Percentiles rank a stretch among this genome's conserved stretches.
Evolutionary conservation across 2,113 vertebrate species (phyloP).

Genomic region (Morone saxatilis): DNA sequence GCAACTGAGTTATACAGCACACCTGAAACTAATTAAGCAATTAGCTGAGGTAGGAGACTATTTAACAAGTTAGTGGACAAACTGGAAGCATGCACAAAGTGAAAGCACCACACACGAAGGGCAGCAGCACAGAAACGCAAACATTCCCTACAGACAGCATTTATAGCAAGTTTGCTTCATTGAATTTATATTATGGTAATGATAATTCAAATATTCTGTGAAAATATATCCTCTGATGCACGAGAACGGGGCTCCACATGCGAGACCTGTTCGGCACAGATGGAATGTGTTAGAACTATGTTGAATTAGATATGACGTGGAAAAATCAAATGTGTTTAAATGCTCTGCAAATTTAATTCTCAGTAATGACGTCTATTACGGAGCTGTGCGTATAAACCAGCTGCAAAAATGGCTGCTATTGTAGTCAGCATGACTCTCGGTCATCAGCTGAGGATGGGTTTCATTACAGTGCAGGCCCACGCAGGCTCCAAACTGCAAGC

Average conservation of each 20-base stretch:
- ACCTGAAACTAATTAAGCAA: slow-evolving; percentile 56
- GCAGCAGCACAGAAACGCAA: background rate
- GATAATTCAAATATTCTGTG: background rate
- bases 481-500: slow-evolving; percentile 26
- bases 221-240: background rate
- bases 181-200: background rate
- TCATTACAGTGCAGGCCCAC: slow-evolving; percentile 29
- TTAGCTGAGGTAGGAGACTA: slow-evolving; percentile 20
- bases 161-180: background rate
- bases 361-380: slow-evolving; percentile 14
- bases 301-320: background rate
- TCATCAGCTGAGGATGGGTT: slow-evolving; percentile 31
- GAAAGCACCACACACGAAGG: slow-evolving; percentile 33
- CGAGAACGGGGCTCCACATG: background rate
- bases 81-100: background rate
- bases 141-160: background rate
- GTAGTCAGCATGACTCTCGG: slow-evolving; percentile 21
- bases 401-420: slow-evolving; percentile 27
- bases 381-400: background rate
- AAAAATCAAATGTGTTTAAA: slow-evolving; percentile 27
- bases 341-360: slow-evolving; percentile 22
- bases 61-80: slow-evolving; percentile 19
- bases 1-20: background rate
- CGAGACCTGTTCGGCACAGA: background rate
- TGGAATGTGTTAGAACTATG: slow-evolving; percentile 15